Evolutionary conservation across 2,797 vertebrate species (phyloP), one percentile per base, ranked within the genome.

Genomic region (Tolypeutes matacus): DNA sequence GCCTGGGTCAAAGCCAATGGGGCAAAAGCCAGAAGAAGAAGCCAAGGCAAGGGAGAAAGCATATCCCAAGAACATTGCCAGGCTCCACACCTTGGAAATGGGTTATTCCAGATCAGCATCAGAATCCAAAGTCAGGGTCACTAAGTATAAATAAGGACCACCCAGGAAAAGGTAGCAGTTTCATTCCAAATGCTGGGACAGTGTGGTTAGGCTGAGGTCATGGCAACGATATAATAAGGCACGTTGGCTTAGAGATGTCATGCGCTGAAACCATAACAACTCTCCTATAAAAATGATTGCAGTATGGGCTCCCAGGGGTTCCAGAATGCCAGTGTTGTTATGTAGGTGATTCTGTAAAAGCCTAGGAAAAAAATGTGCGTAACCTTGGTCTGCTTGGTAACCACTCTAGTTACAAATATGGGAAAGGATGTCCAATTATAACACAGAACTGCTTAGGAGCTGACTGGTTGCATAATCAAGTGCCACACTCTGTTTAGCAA

Each of bases 141-240:
- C 39, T 86, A 86, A 46, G 49, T 73, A 64, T 64, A 94, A 91
- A 85, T 94, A 75, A 94, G 56, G 62, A 91, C 64, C 92, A 86
- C 27, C 4, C 31, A 67, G 23, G n/a, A 9, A 91, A 95, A 9
- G 23, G 62, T 86, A 65, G 42, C 31, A 53, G 14, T 65, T 86
- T 51, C 31, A 29, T 93, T 89, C 39, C 82, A 78, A 73, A 92
- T 72, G 39, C 62, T 64, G 27, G 49, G 60, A 56, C 29, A 7
- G 2, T 86, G 17, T 67, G 62, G 18, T 86, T 10, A 84, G 58
- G 53, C 42, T 89, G 67, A 93, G 36, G 25, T 96, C 20, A 51
- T 69, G 67, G 53, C 56, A 88, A 64, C 51, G 78, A 65, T 14
- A 17, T 60, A 39, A 95, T 53, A 39, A 95, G 9, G 46, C 64